Conservation (phyloP, 2,113 vertebrate genomes). For the Antigone vipio region DNA sequence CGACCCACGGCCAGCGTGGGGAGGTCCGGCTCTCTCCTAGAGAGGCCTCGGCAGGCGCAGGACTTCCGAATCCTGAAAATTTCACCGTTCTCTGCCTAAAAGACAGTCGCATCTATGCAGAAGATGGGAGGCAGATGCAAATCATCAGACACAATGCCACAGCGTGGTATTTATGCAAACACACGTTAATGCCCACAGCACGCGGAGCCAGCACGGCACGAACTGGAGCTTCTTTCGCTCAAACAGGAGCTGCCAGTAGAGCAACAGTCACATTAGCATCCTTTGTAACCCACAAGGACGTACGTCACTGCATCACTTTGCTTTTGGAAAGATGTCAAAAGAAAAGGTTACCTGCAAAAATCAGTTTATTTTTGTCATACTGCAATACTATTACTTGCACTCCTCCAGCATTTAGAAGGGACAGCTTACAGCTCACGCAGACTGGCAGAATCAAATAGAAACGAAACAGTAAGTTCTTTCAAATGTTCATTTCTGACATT, state of each 20-base stretch:
- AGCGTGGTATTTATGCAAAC: neutral
- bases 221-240: accelerated
- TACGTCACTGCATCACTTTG: neutral
- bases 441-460: neutral
- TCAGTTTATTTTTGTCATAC: neutral
- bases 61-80: neutral
- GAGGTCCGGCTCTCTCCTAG: neutral
- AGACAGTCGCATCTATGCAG: neutral
- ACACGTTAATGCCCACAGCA: neutral
- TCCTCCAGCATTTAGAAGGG: neutral
- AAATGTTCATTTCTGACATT: neutral
- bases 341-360: neutral
- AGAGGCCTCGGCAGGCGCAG: neutral
- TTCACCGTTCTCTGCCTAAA: neutral
- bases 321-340: neutral
- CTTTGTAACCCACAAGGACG: neutral
- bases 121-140: neutral
- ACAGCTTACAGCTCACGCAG: neutral
- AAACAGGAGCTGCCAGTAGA: neutral
- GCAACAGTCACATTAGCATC: neutral
- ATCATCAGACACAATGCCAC: neutral
- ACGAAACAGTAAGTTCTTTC: neutral
- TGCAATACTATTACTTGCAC: neutral
- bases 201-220: neutral
- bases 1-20: accelerated